phyloP scores from a whole-genome alignment of 2,113 vertebrate species.

The Corythoichthys intestinalis region DNA sequence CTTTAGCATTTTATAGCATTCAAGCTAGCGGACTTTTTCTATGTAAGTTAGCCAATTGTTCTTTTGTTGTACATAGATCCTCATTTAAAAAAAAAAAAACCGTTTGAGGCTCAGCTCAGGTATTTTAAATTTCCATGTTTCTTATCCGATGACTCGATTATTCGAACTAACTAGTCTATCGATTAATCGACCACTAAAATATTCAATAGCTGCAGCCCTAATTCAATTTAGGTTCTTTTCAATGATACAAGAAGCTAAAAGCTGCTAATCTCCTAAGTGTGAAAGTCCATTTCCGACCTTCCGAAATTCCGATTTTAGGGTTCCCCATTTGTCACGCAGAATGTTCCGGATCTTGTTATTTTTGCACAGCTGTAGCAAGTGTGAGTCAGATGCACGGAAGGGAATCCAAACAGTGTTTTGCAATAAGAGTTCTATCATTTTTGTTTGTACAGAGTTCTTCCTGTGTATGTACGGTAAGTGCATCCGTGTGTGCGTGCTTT shows the following conservation, averaged over 20 bases:
- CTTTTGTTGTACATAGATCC: too few species aligned
- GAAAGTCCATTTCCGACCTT: background rate
- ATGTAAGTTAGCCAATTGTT: too few species aligned
- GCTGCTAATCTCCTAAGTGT: background rate
- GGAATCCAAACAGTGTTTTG: constrained; percentile 46
- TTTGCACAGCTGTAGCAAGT: constrained; percentile 3
- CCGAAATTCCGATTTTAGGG: background rate
- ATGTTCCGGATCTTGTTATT: background rate
- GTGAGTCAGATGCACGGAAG: constrained; percentile 20
- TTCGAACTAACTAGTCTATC: too few species aligned
- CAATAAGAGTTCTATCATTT: constrained; percentile 18
- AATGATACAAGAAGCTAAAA: background rate
- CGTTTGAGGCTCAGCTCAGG: too few species aligned
- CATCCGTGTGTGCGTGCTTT: constrained; percentile 8
- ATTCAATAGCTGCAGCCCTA: too few species aligned
- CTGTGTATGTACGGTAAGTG: background rate
- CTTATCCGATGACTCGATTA: too few species aligned
- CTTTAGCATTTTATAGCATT: too few species aligned
- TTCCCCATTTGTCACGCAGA: background rate
- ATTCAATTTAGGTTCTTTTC: too few species aligned
- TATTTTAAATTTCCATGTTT: too few species aligned
- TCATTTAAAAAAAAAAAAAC: too few species aligned
- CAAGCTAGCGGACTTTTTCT: too few species aligned
- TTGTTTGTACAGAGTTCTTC: constrained; percentile 1
- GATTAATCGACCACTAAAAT: too few species aligned